Base-by-base conservation (phyloP, 2,113 vertebrate genomes). In the Myrmophylax atrothorax region DNA sequence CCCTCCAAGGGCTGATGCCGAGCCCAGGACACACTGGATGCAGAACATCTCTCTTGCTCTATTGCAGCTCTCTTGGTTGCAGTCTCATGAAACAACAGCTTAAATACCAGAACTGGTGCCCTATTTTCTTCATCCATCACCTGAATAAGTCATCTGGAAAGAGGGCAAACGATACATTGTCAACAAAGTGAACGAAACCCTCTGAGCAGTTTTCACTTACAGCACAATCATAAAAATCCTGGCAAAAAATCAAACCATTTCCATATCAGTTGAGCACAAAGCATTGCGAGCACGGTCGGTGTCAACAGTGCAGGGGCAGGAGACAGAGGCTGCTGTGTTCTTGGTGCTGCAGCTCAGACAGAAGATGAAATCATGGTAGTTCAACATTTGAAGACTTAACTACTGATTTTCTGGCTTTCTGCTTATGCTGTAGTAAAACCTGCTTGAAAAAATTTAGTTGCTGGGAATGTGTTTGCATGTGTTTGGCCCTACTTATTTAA, bases 261-360 rank as follows among this genome's bases (percentile, higher is more conserved):
- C 89, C 73, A 22, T 92, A 87, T 89, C 91, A 87, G 28, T 86
- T 75, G 44, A 63, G 83, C 7, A 3, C 69, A 6, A 70, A 28
- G 81, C 81, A 31, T 63, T 84, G 70, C 31, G 20, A 31, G 83
- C 68, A 50, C 3, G 14, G 85, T 31, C 14, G 5, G 59, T 77
- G 92, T 84, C 94, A 92, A 25, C 70, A 77, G 86, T 31, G 83
- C 63, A 73, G 64, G 79, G 95, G 53, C 82, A 83, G 64, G 38
- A 88, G 88, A 92, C 94, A 91, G 93, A 96, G 91, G 77, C 84
- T 87, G 76, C 73, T 92, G 80, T 95, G 95, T 93, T 93, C 84
- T 75, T 52, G 77, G 37, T 64, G 81, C 77, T 87, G 63, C 78
- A 62, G 77, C 90, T 96, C 72, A 35, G 85, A 38, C 38, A 64